Base-by-base conservation (phyloP, 2,888 invertebrate species). In the Nomada lathburiana region DNA sequence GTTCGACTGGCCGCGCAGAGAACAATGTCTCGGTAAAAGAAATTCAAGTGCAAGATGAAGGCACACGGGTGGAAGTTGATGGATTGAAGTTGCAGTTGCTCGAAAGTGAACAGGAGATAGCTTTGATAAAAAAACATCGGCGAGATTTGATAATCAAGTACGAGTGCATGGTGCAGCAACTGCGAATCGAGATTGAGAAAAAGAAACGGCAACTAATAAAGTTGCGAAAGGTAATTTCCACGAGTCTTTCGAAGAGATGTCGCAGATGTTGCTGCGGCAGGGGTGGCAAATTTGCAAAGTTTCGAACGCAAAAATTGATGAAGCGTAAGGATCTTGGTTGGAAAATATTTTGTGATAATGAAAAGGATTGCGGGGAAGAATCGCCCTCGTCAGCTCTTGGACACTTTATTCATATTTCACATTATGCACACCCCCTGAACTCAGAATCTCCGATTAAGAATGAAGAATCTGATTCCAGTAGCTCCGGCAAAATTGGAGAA, bases 61-160 rank as follows among this genome's bases (percentile, higher is more conserved):
- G 73, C 20, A 90, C 83, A 44, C 80, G 85, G 2, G 78, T 81
- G 53, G 89, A 91, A 85, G 71, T 91, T 71, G 79, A 88, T 42
- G 83, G 77, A 60, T 73, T 93, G 52, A 91, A 88, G 62, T 16
- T 78, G 29, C 82, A 88, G 52, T 50, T 92, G 23, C 63, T 81
- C 16, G 83, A 90, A 13, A 91, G 89, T 20, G 89, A 92, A 42
- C 78, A 80, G n/a, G 90, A 92, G 76, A 81, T 90, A 74, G 72
- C 60, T 29, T 65, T 89, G 13, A 84, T 91, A n/a, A 91, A 86
- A 80, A 87, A 85, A 71, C 90, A 90, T 71, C 86, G 86, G 63
- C 89, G 90, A 52, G 82, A 82, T 4, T 89, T 89, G n/a, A 88
- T 91, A 72, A 76, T 87, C 65, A 90, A 89, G 63, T 92, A 92